phyloP scores from a whole-genome alignment of 2,113 vertebrate genomes.

The Grallaria varia region DNA sequence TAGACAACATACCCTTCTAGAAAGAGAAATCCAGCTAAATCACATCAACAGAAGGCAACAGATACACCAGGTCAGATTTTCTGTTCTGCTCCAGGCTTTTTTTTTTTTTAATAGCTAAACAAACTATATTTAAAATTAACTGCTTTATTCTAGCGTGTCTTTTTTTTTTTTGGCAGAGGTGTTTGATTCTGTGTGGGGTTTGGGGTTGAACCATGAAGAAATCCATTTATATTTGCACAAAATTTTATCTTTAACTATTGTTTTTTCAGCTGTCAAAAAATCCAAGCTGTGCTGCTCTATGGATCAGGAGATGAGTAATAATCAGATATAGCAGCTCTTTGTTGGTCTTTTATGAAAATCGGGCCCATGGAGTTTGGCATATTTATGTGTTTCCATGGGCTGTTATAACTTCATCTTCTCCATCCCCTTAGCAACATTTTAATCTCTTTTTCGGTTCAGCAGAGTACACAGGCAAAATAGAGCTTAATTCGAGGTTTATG shows the following conservation, averaged over 20 bases:
- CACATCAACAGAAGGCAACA: neutral
- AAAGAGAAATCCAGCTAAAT: neutral
- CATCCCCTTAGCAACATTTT: neutral
- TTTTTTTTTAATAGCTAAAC: neutral
- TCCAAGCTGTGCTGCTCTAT: neutral
- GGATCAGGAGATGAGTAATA: neutral
- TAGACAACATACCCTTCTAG: neutral
- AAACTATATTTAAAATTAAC: neutral
- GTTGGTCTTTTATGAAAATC: neutral
- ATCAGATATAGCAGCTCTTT: neutral
- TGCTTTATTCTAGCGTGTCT: neutral
- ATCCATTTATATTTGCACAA: neutral
- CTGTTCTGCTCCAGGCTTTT: neutral
- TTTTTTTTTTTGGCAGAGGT: no score
- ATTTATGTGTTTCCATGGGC: neutral
- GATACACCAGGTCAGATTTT: neutral
- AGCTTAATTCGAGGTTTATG: neutral
- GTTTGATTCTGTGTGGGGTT: neutral
- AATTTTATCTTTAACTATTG: neutral
- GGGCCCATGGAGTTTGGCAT: accelerated
- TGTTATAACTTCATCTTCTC: neutral
- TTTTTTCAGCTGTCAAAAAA: neutral
- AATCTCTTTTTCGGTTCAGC: neutral
- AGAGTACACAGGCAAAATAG: neutral
- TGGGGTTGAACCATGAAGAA: neutral